Conservation (phyloP, 2,113 vertebrate species). For the Corythornis madagascariensis region DNA sequence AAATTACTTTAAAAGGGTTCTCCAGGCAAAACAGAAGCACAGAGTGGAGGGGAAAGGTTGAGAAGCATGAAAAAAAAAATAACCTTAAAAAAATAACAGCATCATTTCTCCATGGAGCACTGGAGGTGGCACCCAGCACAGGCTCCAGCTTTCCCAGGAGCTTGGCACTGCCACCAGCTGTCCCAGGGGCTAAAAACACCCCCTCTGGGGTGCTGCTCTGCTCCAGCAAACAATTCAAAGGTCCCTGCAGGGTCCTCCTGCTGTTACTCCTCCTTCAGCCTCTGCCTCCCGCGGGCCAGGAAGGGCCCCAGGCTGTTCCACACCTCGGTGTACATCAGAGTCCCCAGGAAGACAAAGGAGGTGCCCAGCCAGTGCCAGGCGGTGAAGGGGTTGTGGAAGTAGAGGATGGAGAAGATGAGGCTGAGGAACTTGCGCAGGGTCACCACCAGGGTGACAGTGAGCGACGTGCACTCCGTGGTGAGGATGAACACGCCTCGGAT, state of each 20-base stretch:
- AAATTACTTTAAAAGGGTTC: background rate
- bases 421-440: constrained; percentile 96
- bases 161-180: constrained; percentile 23
- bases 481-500: constrained; percentile 94
- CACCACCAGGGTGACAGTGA: constrained; percentile 95
- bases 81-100: accelerated
- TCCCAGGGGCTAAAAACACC: background rate
- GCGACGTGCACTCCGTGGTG: constrained; percentile 94
- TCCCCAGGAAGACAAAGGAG: constrained; percentile 87
- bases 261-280: constrained; percentile 73
- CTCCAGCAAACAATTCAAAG: background rate
- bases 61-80: background rate
- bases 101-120: background rate
- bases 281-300: constrained; percentile 38
- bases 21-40: background rate
- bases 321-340: constrained; percentile 92
- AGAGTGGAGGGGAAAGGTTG: background rate
- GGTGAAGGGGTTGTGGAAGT: constrained; percentile 94
- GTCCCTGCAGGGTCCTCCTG: background rate
- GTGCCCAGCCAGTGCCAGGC: constrained; percentile 97
- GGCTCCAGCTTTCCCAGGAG: background rate
- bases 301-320: constrained; percentile 76
- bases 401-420: constrained; percentile 96
- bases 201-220: background rate
- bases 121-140: background rate